phyloP scores from a whole-genome alignment of 1,140 invertebrate genomes.

The Drosophila mayri region DNA sequence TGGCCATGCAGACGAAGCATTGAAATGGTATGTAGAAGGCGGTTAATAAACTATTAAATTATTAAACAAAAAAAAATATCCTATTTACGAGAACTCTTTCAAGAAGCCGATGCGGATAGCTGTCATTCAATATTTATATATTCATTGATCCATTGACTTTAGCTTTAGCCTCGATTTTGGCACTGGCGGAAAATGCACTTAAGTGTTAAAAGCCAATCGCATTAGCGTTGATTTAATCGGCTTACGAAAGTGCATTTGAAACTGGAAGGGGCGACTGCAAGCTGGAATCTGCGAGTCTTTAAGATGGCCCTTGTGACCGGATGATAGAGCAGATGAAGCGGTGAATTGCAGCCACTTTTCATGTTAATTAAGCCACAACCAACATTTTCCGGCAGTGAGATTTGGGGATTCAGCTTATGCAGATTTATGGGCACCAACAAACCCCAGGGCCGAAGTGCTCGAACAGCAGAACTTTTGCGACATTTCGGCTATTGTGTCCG shows the following conservation, averaged over 20 bases:
- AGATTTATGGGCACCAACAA: conserved; percentile 62
- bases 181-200: conserved; percentile 54
- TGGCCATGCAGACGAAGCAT: conserved; percentile 23
- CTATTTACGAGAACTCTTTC: background rate
- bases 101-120: too few species aligned
- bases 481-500: conserved; percentile 62
- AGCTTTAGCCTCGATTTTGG: background rate
- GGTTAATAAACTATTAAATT: background rate
- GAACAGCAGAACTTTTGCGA: conserved; percentile 71
- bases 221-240: conserved; percentile 66
- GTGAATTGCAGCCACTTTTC: conserved; percentile 51
- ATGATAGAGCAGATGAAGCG: conserved; percentile 20
- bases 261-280: conserved; percentile 2
- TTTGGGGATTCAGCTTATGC: conserved; percentile 65
- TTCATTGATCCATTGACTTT: background rate
- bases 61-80: background rate
- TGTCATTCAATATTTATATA: background rate
- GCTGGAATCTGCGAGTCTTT: conserved; percentile 25
- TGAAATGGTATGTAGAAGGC: too few species aligned
- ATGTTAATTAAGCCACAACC: conserved; percentile 46
- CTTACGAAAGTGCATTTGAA: conserved; percentile 54
- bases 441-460: conserved; percentile 54
- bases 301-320: conserved; percentile 39
- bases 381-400: conserved; percentile 27
- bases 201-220: conserved; percentile 72